Conservation (phyloP, 2,888 invertebrate genomes). For the Anaspis maculata region DNA sequence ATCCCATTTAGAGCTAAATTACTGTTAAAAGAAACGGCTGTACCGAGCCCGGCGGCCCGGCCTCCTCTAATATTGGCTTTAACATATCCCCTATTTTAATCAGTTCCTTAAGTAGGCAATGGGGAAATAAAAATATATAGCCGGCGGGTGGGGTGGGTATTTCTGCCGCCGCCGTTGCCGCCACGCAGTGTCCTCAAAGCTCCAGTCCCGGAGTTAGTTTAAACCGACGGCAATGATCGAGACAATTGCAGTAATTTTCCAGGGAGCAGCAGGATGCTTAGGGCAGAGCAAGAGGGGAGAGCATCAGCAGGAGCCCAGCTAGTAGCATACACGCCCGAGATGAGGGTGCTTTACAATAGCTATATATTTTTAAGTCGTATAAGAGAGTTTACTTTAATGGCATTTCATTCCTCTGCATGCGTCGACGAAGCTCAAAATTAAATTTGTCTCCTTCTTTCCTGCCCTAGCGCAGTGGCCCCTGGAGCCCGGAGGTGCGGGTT, state of each 20-base stretch:
- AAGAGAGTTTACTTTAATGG: conserved; percentile 37
- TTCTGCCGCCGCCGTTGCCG: conserved; percentile 17
- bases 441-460: conserved; percentile 28
- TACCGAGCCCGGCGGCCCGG: conserved; percentile 6
- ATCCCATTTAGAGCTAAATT: conserved; percentile 13
- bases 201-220: conserved; percentile 25
- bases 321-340: conserved; percentile 15
- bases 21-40: conserved; percentile 11
- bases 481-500: no score
- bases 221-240: conserved; percentile 39
- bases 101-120: conserved; percentile 44
- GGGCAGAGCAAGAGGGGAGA: conserved; percentile 21
- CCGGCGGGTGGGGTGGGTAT: conserved; percentile 27
- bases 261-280: conserved; percentile 33
- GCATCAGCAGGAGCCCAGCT: conserved; percentile 8
- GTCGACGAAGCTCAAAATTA: conserved; percentile 28
- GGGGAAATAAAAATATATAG: conserved; percentile 44
- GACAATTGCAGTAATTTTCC: conserved; percentile 42
- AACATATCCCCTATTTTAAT: conserved; percentile 42
- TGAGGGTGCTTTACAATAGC: conserved; percentile 30
- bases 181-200: conserved; percentile 11
- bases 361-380: conserved; percentile 36
- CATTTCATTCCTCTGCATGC: conserved; percentile 30
- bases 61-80: conserved; percentile 39
- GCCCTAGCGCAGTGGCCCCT: no score